Base-by-base conservation (phyloP, 2,888 invertebrate species). In the Agrochola lychnidis region DNA sequence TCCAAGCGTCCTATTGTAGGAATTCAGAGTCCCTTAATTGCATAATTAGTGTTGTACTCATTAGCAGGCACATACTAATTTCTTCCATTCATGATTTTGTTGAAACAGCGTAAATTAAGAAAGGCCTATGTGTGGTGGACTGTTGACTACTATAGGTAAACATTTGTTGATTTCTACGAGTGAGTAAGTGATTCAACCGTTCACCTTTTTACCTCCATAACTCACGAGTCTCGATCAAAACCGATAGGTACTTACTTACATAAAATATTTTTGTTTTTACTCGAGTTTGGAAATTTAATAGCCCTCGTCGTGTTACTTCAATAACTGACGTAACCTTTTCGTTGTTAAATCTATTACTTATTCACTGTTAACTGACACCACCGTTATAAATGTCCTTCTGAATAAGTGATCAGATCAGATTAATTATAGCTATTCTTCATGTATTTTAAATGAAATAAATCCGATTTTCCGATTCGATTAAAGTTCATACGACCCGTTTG, bases 21-120 rank as follows among this genome's bases (percentile, higher is more conserved):
- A 67, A 67, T 51, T 40, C 51, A n/a, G 62, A 53, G 82, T 56
- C 25, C 69, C 53, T 64, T 82, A 82, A 84, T 84, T 84, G 84
- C 9, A 59, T 84, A 80, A 74, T 84, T 86, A 76, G 82, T 77
- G 75, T 67, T 57, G 74, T 70, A 48, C 36, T 69, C 51, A 79
- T 84, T 75, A 84, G 81, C 48, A 61, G n/a, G 63, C 63, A 36
- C 40, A 64, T 61, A 63, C 25, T 82, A 75, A 81, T 71, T 80
- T 10, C 4, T 5, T 61, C 12, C 81, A 84, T 84, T 82, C 70
- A 84, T 48, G 63, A 62, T 68, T 30, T 10, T 53, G 40, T 19
- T 42, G 63, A 4, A 53, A 16, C n/a, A 45, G 40, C 9, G 80
- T 42, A 56, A 59, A 14, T 83, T 22, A 16, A 68, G 16, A 59